A percentile compares a stretch with the other conserved stretches of the same genome.
These are phyloP conservation scores for Crossaster papposus DNA, from an alignment of 53 echinoderm and acorn worm genomes.

Conservation along the genomic window DNA sequence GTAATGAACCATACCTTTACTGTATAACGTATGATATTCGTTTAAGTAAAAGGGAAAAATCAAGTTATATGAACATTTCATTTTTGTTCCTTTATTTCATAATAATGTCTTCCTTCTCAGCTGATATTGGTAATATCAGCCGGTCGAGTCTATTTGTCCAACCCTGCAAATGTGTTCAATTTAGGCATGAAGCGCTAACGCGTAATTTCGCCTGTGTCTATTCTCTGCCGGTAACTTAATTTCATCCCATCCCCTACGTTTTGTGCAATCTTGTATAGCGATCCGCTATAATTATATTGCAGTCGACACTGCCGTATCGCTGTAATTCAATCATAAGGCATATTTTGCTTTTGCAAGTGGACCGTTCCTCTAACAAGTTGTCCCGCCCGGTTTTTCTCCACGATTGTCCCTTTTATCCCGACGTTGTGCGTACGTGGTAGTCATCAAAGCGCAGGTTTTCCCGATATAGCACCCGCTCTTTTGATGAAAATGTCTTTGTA, in stretches of 20 bases:
- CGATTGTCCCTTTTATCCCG: not conserved
- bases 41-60: not conserved
- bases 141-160: slow-evolving; percentile 53
- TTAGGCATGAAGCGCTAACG: slow-evolving; percentile 5
- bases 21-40: too few relatives aligned
- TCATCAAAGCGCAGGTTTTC: not conserved
- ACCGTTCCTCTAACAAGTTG: slow-evolving; percentile 15
- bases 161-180: slow-evolving; percentile 59
- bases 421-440: not conserved
- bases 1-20: too few relatives aligned
- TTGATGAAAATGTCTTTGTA: not conserved
- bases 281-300: slow-evolving; percentile 59
- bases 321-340: slow-evolving; percentile 44
- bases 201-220: slow-evolving; percentile 36
- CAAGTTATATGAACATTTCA: not conserved
- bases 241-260: slow-evolving; percentile 25
- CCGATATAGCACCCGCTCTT: not conserved
- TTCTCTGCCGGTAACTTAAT: slow-evolving; percentile 50
- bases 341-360: slow-evolving; percentile 57
- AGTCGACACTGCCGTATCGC: slow-evolving; percentile 35
- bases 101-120: not conserved
- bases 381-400: slow-evolving; percentile 5
- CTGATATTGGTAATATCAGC: slow-evolving; percentile 55
- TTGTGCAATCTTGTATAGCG: slow-evolving; percentile 31
- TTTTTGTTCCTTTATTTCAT: not conserved